Conservation (phyloP, 2,797 vertebrate genomes). For the Champsocephalus esox region DNA sequence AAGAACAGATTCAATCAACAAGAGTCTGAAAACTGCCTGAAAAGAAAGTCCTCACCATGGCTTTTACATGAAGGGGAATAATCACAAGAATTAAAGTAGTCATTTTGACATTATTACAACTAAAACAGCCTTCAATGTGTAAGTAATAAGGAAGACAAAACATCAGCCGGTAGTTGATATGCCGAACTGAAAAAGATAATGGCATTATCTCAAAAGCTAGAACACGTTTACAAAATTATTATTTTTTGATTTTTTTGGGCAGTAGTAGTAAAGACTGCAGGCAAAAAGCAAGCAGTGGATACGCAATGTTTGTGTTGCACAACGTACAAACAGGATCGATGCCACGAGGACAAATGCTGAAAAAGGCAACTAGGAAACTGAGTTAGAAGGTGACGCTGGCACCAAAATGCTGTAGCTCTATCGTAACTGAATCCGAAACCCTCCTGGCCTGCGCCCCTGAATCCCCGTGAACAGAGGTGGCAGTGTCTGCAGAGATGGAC, state of each 20-base stretch:
- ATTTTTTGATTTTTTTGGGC: slow-evolving; percentile 3
- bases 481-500: slow-evolving; percentile 68
- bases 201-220: slow-evolving; percentile 8
- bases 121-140: slow-evolving; percentile 26
- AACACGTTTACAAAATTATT: not conserved
- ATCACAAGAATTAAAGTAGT: slow-evolving; percentile 33
- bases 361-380: slow-evolving; percentile 81
- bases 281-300: slow-evolving; percentile 35
- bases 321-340: slow-evolving; percentile 44
- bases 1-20: slow-evolving; percentile 25
- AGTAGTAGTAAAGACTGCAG: slow-evolving; percentile 42
- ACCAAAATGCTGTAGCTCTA: slow-evolving; percentile 59
- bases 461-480: slow-evolving; percentile 50
- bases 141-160: slow-evolving; percentile 31
- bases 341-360: slow-evolving; percentile 67
- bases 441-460: slow-evolving; percentile 32
- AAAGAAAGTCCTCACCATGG: slow-evolving; percentile 31
- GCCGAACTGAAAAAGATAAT: slow-evolving; percentile 6
- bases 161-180: slow-evolving; percentile 23
- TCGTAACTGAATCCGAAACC: slow-evolving; percentile 40
- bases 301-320: slow-evolving; percentile 24
- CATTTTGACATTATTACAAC: slow-evolving; percentile 33
- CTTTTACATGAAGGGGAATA: slow-evolving; percentile 24
- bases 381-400: slow-evolving; percentile 59
- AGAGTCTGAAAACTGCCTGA: slow-evolving; percentile 1